Conservation (phyloP, 2,113 vertebrate genomes). For the Caloenas nicobarica region DNA sequence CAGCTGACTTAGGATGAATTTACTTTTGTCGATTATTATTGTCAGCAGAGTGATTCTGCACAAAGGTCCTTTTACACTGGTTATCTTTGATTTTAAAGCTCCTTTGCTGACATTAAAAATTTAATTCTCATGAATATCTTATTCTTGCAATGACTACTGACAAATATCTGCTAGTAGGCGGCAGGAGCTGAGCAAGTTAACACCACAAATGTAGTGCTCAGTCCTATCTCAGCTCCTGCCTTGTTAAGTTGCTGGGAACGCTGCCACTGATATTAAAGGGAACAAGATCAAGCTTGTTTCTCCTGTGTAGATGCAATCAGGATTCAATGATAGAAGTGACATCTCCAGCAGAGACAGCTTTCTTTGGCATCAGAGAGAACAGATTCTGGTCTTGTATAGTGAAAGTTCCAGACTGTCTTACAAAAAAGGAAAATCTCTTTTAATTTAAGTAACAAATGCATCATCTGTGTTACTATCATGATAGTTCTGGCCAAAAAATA, state of each 20-base stretch:
- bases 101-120: background rate
- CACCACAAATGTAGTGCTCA: background rate
- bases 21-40: background rate
- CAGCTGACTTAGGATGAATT: background rate
- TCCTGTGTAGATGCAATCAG: background rate
- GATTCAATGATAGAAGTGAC: background rate
- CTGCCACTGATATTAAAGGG: background rate
- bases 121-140: background rate
- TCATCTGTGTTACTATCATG: fast-evolving
- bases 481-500: background rate
- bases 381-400: background rate
- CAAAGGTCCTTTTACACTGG: background rate
- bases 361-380: background rate
- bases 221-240: background rate
- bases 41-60: background rate
- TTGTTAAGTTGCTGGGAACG: background rate
- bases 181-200: background rate
- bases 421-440: background rate
- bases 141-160: background rate
- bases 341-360: background rate
- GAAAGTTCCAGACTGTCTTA: background rate
- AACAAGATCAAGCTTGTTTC: background rate
- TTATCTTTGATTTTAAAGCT: background rate
- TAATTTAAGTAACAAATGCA: background rate
- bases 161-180: background rate